These are phyloP conservation scores for Trachymyrmex septentrionalis DNA, from an alignment of 1,140 invertebrate genomes.

Conservation along the genomic window DNA sequence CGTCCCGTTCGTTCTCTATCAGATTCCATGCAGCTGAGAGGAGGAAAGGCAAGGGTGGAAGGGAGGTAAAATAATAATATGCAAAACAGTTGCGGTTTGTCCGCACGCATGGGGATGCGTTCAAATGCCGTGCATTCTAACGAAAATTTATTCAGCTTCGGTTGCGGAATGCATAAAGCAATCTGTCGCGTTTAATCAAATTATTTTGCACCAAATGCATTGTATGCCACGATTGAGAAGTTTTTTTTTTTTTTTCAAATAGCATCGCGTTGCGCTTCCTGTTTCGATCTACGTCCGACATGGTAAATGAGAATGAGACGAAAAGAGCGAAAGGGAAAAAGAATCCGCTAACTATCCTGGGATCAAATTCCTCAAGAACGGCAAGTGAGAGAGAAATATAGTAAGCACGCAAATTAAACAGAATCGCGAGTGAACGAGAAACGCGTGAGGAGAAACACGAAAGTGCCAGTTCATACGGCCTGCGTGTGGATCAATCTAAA, in stretches of 20 bases:
- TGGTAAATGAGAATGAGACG: background rate
- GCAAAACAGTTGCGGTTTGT: constrained; percentile 17
- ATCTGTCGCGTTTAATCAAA: constrained; percentile 18
- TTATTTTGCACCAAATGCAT: constrained; percentile 10
- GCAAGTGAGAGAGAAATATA: constrained; percentile 5
- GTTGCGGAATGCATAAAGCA: background rate
- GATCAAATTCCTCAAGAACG: constrained; percentile 38
- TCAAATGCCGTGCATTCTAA: constrained; percentile 11
- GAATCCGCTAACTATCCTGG: background rate
- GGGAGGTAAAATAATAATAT: constrained; percentile 28
- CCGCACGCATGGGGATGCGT: background rate
- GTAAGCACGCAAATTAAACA: background rate
- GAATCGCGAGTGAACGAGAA: background rate
- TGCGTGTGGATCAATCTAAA: background rate
- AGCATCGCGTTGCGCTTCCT: background rate
- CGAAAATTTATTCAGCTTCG: constrained; percentile 27
- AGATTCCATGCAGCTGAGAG: background rate
- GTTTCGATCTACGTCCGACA: background rate
- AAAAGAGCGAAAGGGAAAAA: background rate
- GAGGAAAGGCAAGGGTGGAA: background rate
- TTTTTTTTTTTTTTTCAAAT: constrained; percentile 1
- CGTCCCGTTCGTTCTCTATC: background rate
- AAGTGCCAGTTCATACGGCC: background rate
- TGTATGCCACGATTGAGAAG: background rate
- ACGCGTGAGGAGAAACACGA: background rate